These are phyloP conservation scores for Gymnogyps californianus DNA, from an alignment of 2,113 vertebrate genomes.

Conservation along the genomic window DNA sequence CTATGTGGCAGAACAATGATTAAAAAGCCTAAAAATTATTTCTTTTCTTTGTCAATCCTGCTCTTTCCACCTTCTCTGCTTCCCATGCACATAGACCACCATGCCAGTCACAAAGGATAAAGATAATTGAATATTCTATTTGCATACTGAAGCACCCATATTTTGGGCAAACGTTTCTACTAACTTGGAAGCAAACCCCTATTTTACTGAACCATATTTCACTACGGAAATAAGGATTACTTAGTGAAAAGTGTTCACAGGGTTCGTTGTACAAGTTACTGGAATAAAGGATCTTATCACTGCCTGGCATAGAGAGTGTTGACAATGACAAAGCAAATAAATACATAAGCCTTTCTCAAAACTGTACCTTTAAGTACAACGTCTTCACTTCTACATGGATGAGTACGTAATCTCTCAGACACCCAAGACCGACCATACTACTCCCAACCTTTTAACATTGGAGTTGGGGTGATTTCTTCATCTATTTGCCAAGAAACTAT, in stretches of 20 bases:
- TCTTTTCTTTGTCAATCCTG: not conserved
- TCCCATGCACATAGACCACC: not conserved
- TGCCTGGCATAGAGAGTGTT: not conserved
- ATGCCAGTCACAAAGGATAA: not conserved
- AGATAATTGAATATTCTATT: not conserved
- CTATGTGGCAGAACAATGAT: not conserved
- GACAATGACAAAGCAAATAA: not conserved
- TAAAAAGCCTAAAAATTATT: not conserved
- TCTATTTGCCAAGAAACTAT: not conserved
- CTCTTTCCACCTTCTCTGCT: not conserved
- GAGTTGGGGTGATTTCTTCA: not conserved
- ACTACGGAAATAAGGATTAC: not conserved
- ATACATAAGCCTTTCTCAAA: not conserved
- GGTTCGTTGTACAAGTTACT: not conserved
- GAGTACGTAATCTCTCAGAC: not conserved
- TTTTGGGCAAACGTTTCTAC: not conserved
- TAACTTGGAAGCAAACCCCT: not conserved
- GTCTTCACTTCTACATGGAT: not conserved
- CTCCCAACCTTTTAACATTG: not conserved
- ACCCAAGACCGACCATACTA: not conserved
- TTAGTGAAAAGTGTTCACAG: not conserved
- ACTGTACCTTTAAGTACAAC: not conserved
- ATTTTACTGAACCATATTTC: not conserved
- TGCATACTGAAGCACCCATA: not conserved
- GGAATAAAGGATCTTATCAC: not conserved